phyloP scores from a whole-genome alignment of 2,113 vertebrate species.

The Ancistrus triradiatus region DNA sequence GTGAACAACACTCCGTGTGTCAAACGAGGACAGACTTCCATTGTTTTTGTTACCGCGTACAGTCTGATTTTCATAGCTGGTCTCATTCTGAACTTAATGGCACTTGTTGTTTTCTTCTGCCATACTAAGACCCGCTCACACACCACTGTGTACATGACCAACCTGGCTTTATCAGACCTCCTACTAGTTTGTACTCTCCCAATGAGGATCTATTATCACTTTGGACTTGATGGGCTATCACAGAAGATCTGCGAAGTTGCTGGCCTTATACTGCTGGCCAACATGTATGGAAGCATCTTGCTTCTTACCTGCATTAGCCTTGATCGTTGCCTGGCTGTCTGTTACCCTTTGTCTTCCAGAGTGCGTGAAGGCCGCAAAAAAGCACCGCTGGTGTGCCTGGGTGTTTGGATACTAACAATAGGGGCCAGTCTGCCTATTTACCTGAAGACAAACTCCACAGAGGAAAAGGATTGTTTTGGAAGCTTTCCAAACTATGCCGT shows the following conservation, averaged over 20 bases:
- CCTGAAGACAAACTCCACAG: background rate
- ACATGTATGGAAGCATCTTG: constrained; percentile 74
- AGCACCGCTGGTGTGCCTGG: constrained; percentile 54
- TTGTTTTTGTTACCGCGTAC: constrained; percentile 41
- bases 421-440: constrained; percentile 55
- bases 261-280: constrained; percentile 60
- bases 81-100: constrained; percentile 51
- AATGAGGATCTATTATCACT: constrained; percentile 55
- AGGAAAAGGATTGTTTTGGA: constrained; percentile 38
- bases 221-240: accelerated
- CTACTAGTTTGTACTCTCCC: constrained; percentile 61
- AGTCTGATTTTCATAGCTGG: constrained; percentile 45
- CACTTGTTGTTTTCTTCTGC: constrained; percentile 54
- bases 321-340: constrained; percentile 66
- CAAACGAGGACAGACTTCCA: accelerated
- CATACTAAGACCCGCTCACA: constrained; percentile 54
- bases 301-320: constrained; percentile 64
- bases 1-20: too few relatives aligned
- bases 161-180: constrained; percentile 63
- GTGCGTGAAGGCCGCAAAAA: constrained; percentile 53
- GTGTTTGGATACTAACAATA: constrained; percentile 60
- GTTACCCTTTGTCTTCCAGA: constrained; percentile 56
- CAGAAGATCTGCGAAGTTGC: constrained; percentile 41
- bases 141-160: constrained; percentile 68
- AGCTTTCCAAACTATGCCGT: constrained; percentile 43